A percentile compares a stretch with the other conserved stretches of the same genome.
Conservation (phyloP, 2,888 invertebrate species). For the Lasius platythorax region DNA sequence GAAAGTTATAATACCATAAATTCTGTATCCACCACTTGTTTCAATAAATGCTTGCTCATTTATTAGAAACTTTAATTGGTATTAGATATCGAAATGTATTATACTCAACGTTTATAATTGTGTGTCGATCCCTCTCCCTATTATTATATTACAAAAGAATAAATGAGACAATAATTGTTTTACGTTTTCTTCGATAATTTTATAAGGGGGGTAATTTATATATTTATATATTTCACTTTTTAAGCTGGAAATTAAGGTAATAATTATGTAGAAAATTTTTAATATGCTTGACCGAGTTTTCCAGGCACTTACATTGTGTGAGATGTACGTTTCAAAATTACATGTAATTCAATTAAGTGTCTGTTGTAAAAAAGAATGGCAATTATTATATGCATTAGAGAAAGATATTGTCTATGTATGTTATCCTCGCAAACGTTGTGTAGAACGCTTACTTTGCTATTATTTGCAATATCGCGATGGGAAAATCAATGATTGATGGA, state of each 20-base stretch:
- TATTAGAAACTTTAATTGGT: neutral
- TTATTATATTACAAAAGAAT: neutral
- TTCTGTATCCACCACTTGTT: neutral
- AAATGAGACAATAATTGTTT: neutral
- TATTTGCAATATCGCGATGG: neutral
- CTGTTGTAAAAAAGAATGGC: neutral
- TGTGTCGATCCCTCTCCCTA: neutral
- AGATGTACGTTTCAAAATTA: neutral
- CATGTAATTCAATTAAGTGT: neutral
- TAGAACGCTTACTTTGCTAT: neutral
- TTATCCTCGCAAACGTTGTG: neutral
- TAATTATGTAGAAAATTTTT: neutral
- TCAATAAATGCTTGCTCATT: neutral
- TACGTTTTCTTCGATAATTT: neutral
- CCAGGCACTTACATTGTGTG: neutral
- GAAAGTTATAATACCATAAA: neutral
- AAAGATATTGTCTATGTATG: neutral
- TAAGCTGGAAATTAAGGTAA: neutral
- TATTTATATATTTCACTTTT: neutral
- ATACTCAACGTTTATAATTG: neutral
- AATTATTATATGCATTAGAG: constrained; percentile 10
- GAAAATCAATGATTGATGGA: constrained; percentile 33
- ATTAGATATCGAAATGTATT: neutral
- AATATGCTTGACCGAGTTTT: neutral
- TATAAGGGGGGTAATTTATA: neutral